phyloP scores from a whole-genome alignment of 2,888 invertebrate species.

The Myathropa florea region DNA sequence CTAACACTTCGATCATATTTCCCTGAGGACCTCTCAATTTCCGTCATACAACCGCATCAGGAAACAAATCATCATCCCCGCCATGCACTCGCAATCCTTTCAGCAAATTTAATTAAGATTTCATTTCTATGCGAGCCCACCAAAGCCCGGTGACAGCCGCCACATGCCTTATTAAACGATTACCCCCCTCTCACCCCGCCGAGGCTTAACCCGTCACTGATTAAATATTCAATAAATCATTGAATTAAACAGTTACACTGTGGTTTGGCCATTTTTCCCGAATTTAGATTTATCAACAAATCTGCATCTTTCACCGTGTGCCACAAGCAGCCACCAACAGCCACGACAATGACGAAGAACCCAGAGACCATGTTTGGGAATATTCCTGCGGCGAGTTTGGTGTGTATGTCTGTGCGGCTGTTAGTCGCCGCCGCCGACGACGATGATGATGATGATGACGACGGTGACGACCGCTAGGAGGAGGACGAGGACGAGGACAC shows the following conservation, averaged over 20 bases:
- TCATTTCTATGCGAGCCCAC: constrained; percentile 30
- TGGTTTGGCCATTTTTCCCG: constrained; percentile 44
- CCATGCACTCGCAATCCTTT: background rate
- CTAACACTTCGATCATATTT: background rate
- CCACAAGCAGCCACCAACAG: background rate
- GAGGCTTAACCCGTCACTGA: constrained; percentile 44
- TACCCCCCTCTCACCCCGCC: constrained; percentile 31
- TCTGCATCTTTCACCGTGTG: constrained; percentile 56
- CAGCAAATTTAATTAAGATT: constrained; percentile 61
- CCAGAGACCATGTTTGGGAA: constrained; percentile 10
- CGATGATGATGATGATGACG: background rate
- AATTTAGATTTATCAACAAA: constrained; percentile 69
- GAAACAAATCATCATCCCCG: background rate
- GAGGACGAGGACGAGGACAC: background rate
- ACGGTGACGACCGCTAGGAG: background rate
- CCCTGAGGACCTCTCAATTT: background rate
- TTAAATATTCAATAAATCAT: constrained; percentile 71
- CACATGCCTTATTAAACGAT: constrained; percentile 58
- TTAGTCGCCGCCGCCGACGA: background rate
- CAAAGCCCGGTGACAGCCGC: constrained; percentile 55
- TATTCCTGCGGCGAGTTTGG: constrained; percentile 42
- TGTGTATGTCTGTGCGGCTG: background rate
- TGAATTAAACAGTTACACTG: constrained; percentile 63
- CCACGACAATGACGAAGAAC: background rate
- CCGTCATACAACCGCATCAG: background rate